Conservation (phyloP, 2,113 vertebrate species). For the Caretta caretta region DNA sequence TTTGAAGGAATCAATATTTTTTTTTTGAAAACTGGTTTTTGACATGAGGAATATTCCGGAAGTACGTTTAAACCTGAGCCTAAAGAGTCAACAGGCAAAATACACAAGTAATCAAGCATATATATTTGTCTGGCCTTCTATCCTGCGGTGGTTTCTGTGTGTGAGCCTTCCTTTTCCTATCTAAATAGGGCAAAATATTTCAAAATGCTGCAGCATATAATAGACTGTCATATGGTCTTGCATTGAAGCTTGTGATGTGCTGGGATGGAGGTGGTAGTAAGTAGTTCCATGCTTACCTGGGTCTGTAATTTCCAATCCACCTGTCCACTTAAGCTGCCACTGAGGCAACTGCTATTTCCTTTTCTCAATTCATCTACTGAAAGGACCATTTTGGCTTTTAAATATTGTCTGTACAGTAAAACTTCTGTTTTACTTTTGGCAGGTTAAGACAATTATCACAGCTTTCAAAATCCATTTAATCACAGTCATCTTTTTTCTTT, state of each 20-base stretch:
- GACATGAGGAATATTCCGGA: not conserved
- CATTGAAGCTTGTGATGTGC: not conserved
- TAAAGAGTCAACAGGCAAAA: not conserved
- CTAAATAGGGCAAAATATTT: not conserved
- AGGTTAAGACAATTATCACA: not conserved
- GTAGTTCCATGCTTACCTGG: not conserved
- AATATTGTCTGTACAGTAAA: not conserved
- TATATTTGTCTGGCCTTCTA: not conserved
- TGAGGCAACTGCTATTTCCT: not conserved
- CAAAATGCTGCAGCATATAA: not conserved
- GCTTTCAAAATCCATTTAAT: not conserved
- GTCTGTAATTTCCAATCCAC: not conserved
- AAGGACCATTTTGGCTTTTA: not conserved
- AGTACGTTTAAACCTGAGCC: not conserved
- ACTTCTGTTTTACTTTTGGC: not conserved
- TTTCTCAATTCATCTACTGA: not conserved
- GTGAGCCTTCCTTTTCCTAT: fast-evolving
- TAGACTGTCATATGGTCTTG: not conserved
- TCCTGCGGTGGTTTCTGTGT: not conserved
- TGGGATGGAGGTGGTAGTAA: not conserved
- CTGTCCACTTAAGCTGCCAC: not conserved
- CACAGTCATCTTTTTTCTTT: not conserved
- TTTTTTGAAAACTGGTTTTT: not conserved
- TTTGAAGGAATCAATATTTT: not conserved
- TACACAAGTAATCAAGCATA: not conserved